Base-by-base conservation (phyloP, 2,888 invertebrate genomes). In the Thelaira solivaga region DNA sequence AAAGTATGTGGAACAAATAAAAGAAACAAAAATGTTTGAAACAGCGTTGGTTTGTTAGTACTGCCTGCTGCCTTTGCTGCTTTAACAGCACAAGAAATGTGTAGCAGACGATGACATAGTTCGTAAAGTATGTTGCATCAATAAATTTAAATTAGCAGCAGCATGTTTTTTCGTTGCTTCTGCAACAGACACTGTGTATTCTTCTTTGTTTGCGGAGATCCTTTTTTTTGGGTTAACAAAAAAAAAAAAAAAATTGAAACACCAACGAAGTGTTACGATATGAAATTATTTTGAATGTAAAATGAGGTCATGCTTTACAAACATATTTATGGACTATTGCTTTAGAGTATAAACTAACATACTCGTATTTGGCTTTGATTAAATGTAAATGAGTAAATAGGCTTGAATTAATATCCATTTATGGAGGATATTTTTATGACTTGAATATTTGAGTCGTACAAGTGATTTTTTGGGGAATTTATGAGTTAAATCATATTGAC, bases 61-160 rank as follows among this genome's bases (percentile, higher is more conserved):
- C 29, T 55, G 43, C 67, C 3, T 55, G 22, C 26, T 61, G 18
- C 47, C 36, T 39, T 31, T 49, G 39, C 41, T 18, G 2, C 10
- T 20, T 1, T 10, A 10, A 43, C 18, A 41, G 31, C 29, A 57
- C n/a, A 65, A 65, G 59, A 59, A 59, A 67, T 59, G 65, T 73
- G 67, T 67, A 67, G 16, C 74, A 65, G 57, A 61, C 72, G 62
- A 68, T 77, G 72, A 64, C 73, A 77, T 43, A 73, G 62, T 73
- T 73, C 47, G 68, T 57, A 77, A 77, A 73, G 77, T 64, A 69
- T 74, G 77, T 78, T 68, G 64, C 77, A 74, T 78, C 77, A 78
- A 78, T 78, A 78, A 78, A 78, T 78, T 78, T 74, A 74, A 78
- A 78, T 78, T 78, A 78, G 77, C 68, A 77, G 68, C 57, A 78